These are phyloP conservation scores for Oligia fasciuncula DNA, from an alignment of 2,888 invertebrate genomes.

Conservation along the genomic window DNA sequence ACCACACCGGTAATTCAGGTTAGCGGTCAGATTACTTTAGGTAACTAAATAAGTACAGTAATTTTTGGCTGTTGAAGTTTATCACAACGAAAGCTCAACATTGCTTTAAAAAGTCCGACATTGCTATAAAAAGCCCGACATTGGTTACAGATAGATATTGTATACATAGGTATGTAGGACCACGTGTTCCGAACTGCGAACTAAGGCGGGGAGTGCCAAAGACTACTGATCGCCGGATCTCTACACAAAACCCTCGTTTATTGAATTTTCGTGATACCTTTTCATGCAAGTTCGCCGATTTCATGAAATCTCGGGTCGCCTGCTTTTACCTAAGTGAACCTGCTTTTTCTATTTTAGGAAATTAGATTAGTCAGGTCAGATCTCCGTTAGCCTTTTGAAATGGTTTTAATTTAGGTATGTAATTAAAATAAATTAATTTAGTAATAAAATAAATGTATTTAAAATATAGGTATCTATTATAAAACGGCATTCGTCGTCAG, in stretches of 20 bases:
- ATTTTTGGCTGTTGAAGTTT: background rate
- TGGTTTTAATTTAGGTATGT: conserved; percentile 1
- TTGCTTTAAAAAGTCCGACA: conserved; percentile 14
- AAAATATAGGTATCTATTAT: background rate
- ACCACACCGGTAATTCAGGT: background rate
- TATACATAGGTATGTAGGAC: conserved; percentile 13
- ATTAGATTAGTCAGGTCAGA: conserved; percentile 20
- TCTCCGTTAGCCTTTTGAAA: background rate
- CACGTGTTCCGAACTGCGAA: conserved; percentile 41
- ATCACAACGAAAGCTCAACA: conserved; percentile 9
- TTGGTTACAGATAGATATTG: conserved; percentile 8
- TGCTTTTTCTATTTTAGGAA: conserved; percentile 30
- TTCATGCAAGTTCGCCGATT: conserved; percentile 60
- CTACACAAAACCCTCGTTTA: conserved; percentile 62
- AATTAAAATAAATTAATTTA: background rate
- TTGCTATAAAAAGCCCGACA: conserved; percentile 10
- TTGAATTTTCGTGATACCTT: conserved; percentile 62
- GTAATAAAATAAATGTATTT: too few relatives aligned
- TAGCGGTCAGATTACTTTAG: background rate
- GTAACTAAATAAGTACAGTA: background rate
- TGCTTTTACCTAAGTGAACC: conserved; percentile 15
- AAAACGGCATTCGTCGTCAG: background rate
- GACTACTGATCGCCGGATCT: conserved; percentile 64
- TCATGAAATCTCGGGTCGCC: conserved; percentile 44
- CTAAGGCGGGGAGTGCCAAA: conserved; percentile 35